phyloP scores from a whole-genome alignment of 2,113 vertebrate genomes.

The Saccopteryx bilineata region DNA sequence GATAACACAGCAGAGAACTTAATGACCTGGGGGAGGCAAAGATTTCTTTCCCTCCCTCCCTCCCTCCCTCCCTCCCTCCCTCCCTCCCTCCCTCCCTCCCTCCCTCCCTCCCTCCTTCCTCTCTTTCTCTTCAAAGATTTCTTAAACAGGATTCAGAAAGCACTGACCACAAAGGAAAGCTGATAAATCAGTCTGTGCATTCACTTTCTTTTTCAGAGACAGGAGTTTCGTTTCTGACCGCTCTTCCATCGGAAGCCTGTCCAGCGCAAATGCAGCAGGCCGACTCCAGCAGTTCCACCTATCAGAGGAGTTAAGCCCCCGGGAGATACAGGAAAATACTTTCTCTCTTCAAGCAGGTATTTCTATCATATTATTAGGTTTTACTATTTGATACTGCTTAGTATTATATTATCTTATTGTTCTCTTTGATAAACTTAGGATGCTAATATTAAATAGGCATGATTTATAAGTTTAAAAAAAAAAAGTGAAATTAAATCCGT shows the following conservation, averaged over 20 bases:
- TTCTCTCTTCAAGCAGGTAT: constrained; percentile 92
- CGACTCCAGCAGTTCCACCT: constrained; percentile 88
- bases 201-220: constrained; percentile 84
- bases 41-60: neutral
- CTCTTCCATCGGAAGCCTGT: constrained; percentile 90
- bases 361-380: neutral
- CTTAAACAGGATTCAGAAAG: neutral
- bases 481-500: neutral
- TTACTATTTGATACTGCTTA: neutral
- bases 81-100: too few relatives aligned
- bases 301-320: constrained; percentile 89
- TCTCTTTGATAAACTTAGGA: neutral
- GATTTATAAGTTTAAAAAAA: neutral
- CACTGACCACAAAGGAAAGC: neutral
- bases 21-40: neutral
- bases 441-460: neutral
- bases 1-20: neutral
- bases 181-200: neutral
- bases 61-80: too few relatives aligned
- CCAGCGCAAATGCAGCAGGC: constrained; percentile 91
- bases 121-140: neutral
- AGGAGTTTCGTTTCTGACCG: constrained; percentile 90
- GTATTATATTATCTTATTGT: neutral
- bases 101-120: neutral
- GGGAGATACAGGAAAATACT: constrained; percentile 90